Evolutionary conservation across 2,797 vertebrate species (phyloP), one percentile per base, ranked within the genome.

Genomic region (Muscicapa striata): DNA sequence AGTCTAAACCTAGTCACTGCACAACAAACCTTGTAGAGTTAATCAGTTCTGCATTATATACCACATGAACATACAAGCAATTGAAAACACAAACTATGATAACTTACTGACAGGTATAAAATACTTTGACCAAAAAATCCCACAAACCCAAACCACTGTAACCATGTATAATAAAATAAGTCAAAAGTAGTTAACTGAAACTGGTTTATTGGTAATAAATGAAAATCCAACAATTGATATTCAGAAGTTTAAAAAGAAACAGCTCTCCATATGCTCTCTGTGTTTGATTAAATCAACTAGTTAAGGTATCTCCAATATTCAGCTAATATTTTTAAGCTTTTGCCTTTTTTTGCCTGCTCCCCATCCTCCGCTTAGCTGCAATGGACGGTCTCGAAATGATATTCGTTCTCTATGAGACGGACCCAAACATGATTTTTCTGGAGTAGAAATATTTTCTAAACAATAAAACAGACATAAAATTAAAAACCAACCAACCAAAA

Each of bases 291-390:
- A 87, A 80, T 83, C 26, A 74, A 49, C 32, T 32, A 67, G 36
- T 45, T 70, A 70, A 49, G 40, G 43, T 70, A 70, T 74, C 30
- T 77, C 49, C 18, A 78, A 68, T 49, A 91, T 69, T 91, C 93
- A 95, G 90, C 83, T 96, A 94, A 94, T 97, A 98, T 97, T 98
- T 98, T 95, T 88, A 94, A 66, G 82, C 72, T 97, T 97, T 98
- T 78, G 75, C 93, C 94, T 98, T 98, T 98, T 98, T 98, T 98
- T 99, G 88, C 99, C 99, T 83, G 98, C 97, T 94, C 99, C 99
- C 99, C 99, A 99, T 97, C 99, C 99, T 85, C 98, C 94, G 5
- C 99, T 99, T 96, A 98, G 94, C 80, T 97, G 98, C 30, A 98
- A 96, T 5, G 98, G 98, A 95, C 98, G 97, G 96, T 99, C 98